Evolutionary conservation across 2,888 invertebrate species (phyloP).

Genomic region (Bruchidius siliquastri): DNA sequence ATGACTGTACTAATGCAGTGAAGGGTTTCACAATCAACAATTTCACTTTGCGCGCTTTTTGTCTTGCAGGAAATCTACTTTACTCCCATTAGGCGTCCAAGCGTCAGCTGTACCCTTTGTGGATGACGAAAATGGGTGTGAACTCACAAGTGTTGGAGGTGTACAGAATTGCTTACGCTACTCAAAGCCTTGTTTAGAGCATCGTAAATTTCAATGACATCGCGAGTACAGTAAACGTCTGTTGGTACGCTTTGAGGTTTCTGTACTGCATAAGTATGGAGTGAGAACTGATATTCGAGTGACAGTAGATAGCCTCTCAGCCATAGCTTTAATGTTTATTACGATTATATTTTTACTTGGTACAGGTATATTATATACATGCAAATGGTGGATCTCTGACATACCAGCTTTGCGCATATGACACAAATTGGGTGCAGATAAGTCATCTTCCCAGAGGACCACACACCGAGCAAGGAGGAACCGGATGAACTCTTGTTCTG

Average conservation of each 20-base stretch:
- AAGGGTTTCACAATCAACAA: not conserved
- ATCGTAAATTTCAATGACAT: not conserved
- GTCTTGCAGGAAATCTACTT: not conserved
- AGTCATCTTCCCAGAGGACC: too few species aligned
- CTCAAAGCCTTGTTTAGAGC: not conserved
- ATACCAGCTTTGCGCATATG: too few species aligned
- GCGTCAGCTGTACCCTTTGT: not conserved
- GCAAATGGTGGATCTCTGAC: too few species aligned
- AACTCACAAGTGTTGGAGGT: not conserved
- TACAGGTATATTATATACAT: too few species aligned
- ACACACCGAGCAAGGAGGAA: too few species aligned
- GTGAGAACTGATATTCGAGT: too few species aligned
- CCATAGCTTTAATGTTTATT: too few species aligned
- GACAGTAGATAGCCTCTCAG: too few species aligned
- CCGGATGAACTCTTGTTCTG: too few species aligned
- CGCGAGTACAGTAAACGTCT: too few species aligned
- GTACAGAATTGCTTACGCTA: not conserved
- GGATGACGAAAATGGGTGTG: not conserved
- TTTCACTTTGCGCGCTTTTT: not conserved
- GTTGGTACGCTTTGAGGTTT: not conserved
- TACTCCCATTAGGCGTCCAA: not conserved
- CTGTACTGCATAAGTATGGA: not conserved
- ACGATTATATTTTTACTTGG: too few species aligned
- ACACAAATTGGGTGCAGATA: too few species aligned
- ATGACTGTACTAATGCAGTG: not conserved